Base-by-base conservation (phyloP, 2,113 vertebrate species). In the Mandrillus leucophaeus region DNA sequence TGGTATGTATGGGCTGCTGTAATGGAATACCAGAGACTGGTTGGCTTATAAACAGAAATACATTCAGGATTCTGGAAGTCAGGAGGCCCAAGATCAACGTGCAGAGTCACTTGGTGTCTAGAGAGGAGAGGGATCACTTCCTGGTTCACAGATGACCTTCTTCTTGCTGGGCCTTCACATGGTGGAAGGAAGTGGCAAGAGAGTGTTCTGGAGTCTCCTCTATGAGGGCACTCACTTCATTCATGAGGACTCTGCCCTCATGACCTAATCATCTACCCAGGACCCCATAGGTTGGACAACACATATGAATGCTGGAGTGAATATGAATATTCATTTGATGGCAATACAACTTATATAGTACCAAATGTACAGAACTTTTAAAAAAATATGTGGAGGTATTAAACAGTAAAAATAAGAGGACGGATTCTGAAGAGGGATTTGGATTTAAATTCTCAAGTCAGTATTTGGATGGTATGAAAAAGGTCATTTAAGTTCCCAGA, bases 361-460 rank as follows among this genome's bases (percentile, higher is more conserved):
- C 0, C 22, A 92, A 79, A 84, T 30, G 40, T 17, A 38, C 14
- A 40, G 20, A 64, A 50, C 22, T 50, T 52, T 13, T 45, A 13
- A 80, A 55, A 59, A 30, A 27, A 3, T 13, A 11, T 68, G 40
- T 80, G 6, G 11, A 17, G 3, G 5, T 40, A 27, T 48, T 23
- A 73, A 88, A 52, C 50, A 88, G 66, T 22, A 82, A 45, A 38
- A 64, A 5, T 27, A 57, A 96, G 25, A 61, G 22, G 4, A 55
- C 72, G 25, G 12, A 75, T 81, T 83, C 87, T 88, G 9, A 9
- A 88, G 59, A 32, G n/a, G 61, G 5, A 48, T 50, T 10, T 61
- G 17, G 20, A 85, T 80, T 83, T 95, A 59, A 70, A 76, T 76
- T 76, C 18, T 89, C 52, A 57, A 57, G 16, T 91, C 27, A 83